Base-by-base conservation (phyloP, 30 jellyfish, hydroid and myxozoan species). In the Aurelia sp. region DNA sequence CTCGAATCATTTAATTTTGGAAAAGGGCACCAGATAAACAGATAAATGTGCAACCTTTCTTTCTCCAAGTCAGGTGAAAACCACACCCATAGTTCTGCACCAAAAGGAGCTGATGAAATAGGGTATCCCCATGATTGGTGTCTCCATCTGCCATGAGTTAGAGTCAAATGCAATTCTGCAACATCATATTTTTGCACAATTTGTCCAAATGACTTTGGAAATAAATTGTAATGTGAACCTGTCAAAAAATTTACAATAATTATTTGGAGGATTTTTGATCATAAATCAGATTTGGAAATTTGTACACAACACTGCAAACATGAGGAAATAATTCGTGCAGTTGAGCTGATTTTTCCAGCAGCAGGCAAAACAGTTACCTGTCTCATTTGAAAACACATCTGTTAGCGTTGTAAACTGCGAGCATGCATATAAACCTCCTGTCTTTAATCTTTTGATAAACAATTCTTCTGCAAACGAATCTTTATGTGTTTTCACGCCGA, bases 71-170 rank as follows among this genome's bases (percentile, higher is more conserved):
- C 76, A 40, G 96, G 90, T 47, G 89, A 85, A 76, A 94, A 94
- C 99, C 99, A 94, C 11, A 74, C 99, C 99, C 99, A 94, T 44
- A 94, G 76, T 67, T 94, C 97, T 4, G 88, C 91, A 20, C 99
- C 99, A 20, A 94, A 81, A 12, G 99, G 99, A 38, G 91, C 97
- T 3, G 89, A 58, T 47, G 83, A 21, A n/a, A 89, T 52, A 6
- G 99, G 97, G 78, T 94, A 88, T 27, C 99, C 99, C 99, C 99
- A 94, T 62, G 76, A 63, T 44, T 90, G 62, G 60, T 89, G 85
- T 15, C 92, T 88, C 99, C 99, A 94, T 47, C 95, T 81, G 18
- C 99, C 99, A 61, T 94, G 99, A 0, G 99, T 88, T 50, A 94
- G 24, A 0, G 99, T 80, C 76, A 94, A 86, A 78, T 94, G 99